Base-by-base conservation (phyloP, 2,888 invertebrate species). In the Vandiemenella viatica region DNA sequence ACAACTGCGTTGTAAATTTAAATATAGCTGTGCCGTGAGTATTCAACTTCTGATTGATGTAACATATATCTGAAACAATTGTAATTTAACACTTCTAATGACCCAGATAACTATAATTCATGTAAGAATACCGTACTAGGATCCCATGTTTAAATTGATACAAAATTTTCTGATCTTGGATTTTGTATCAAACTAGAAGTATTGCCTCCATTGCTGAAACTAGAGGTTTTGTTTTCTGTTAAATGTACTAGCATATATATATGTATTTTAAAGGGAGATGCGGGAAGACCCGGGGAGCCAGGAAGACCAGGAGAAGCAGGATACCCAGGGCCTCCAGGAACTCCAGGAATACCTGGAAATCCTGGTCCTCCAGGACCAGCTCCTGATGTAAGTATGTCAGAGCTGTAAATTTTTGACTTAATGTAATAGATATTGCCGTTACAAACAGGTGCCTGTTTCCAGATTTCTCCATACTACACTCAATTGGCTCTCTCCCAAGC, bases 381-480 rank as follows among this genome's bases (percentile, higher is more conserved):
- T 56, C 84, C 84, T 37, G 83, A 83, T 65, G 77, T 77, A 59
- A 69, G 70, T 58, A 32, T n/a, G n/a, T 3, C n/a, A 32, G 10
- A n/a, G 32, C 2, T 32, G 32, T 13, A 32, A 32, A 32, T 32
- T 32, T 32, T 13, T 32, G n/a, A 13, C n/a, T 32, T 32, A n/a
- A 13, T 32, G 5, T 32, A 23, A 32, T 10, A 32, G 13, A 2
- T 32, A 4, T 2, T 4, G 32, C 32, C 10, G 2, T 13, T 3
- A 32, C n/a, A n/a, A 32, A 4, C 3, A 32, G n/a, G 3, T n/a
- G n/a, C n/a, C n/a, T n/a, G 10, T 32, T 50, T 53, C 13, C 52
- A 79, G 79, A 71, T 84, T 20, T 75, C 80, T n/a, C 67, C 75
- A 17, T 87, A 87, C 62, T 75, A 85, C 57, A 77, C 82, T 54